Base-by-base conservation (phyloP, 2,888 invertebrate species). In the Leptinotarsa peninsularis region DNA sequence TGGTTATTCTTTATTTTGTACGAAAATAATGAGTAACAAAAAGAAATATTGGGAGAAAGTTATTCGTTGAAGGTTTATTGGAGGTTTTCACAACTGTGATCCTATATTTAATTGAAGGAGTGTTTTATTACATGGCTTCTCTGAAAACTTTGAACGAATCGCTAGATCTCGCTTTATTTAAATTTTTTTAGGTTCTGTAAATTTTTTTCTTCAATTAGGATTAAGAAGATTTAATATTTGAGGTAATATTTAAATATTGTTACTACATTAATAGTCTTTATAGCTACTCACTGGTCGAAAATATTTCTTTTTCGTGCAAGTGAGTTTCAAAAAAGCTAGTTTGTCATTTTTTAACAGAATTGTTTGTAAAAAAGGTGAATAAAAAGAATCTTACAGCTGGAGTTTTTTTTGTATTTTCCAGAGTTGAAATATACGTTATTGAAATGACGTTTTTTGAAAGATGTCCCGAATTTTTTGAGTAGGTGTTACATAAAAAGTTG, bases 211-310 rank as follows among this genome's bases (percentile, higher is more conserved):
- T 72, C 72, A 77, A 52, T 72, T 76, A 74, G 74, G 75, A 23
- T 50, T 75, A 78, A 74, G 75, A 69, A 78, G 77, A 80, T 80
- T 79, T 78, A 79, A 77, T 78, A 77, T 81, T 76, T 81, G 80
- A 81, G 78, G 80, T 82, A 82, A 81, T 82, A 76, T 83, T 83
- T 82, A 83, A 81, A 82, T 83, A 83, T 84, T 85, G 85, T 85
- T 85, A 84, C 81, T 84, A 83, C 80, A 82, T 83, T 83, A 76
- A 83, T 83, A 84, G 82, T 83, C 81, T 84, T 84, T 83, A 83
- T 83, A 83, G 79, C 74, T 79, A 78, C 73, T 75, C 74, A 75
- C 77, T 79, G 76, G 80, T 75, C 76, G 75, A 72, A 73, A 79
- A 74, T 75, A 68, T 71, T 67, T 73, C 69, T 54, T 80, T 79